Percentiles rank a stretch among this genome's conserved stretches.
Evolutionary conservation across 2,113 vertebrate genomes (phyloP).

Genomic region (Pedetes capensis): DNA sequence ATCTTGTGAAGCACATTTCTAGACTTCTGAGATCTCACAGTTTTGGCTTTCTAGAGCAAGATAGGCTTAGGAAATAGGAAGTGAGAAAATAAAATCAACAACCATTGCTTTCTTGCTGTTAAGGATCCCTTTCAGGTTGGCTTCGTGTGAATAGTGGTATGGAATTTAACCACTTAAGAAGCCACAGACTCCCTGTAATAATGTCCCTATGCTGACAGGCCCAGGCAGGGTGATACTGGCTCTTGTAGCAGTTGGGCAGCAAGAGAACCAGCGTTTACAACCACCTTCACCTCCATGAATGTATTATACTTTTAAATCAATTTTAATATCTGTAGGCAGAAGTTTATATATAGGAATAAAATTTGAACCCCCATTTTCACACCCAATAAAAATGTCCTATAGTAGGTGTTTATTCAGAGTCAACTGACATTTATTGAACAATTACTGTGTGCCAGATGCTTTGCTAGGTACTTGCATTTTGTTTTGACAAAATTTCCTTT

Average conservation of each 20-base stretch:
- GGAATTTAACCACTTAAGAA: not conserved
- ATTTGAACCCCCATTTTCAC: slow-evolving; percentile 69
- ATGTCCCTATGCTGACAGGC: not conserved
- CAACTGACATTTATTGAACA: slow-evolving; percentile 72
- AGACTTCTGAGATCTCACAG: not conserved
- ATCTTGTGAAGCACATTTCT: not conserved
- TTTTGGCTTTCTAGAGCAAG: not conserved
- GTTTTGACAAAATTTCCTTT: slow-evolving; percentile 44
- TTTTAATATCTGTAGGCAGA: slow-evolving; percentile 65
- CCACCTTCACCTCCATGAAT: slow-evolving; percentile 54
- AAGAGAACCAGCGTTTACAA: slow-evolving; percentile 36
- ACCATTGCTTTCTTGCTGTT: not conserved
- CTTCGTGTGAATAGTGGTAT: not conserved
- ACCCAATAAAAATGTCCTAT: slow-evolving; percentile 66
- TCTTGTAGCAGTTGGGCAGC: slow-evolving; percentile 38
- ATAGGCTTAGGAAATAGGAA: not conserved
- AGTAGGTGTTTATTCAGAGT: slow-evolving; percentile 72
- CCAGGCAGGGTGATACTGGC: not conserved
- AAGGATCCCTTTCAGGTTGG: not conserved
- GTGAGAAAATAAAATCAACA: slow-evolving; percentile 1
- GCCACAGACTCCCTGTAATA: not conserved
- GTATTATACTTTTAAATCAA: slow-evolving; percentile 61
- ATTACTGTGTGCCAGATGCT: slow-evolving; percentile 66
- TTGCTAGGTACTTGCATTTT: slow-evolving; percentile 47
- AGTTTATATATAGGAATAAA: slow-evolving; percentile 70